phyloP scores from a whole-genome alignment of 37 sponge, comb jelly and placozoan species.

The Theonella swinhoei region DNA sequence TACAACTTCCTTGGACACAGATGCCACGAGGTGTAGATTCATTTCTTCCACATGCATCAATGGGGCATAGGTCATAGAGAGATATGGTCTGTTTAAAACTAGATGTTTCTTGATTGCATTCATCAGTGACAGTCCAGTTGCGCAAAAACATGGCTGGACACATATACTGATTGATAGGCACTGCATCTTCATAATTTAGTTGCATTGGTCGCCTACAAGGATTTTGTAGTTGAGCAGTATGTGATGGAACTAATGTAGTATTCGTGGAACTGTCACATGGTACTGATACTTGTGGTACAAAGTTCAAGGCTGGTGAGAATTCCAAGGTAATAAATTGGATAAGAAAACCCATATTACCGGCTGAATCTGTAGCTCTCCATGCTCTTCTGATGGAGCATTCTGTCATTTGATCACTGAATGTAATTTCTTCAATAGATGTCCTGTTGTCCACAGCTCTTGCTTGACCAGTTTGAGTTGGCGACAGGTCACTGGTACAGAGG shows the following conservation, averaged over 20 bases:
- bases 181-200: not conserved
- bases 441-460: conserved; percentile 17
- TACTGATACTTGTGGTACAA: not conserved
- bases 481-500: conserved; percentile 11
- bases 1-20: no score
- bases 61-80: conserved; percentile 31
- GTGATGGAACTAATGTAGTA: not conserved
- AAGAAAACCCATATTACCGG: conserved; percentile 19
- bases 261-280: conserved; percentile 13
- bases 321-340: conserved; percentile 13
- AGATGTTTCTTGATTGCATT: not conserved
- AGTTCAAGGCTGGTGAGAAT: not conserved
- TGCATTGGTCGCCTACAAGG: conserved; percentile 14
- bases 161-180: not conserved
- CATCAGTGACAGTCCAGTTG: conserved; percentile 13
- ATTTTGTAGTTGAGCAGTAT: conserved; percentile 25
- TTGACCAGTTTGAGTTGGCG: conserved; percentile 8
- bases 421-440: not conserved
- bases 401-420: conserved; percentile 1
- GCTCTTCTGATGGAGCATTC: conserved; percentile 16
- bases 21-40: conserved; percentile 20
- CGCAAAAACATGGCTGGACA: conserved; percentile 23
- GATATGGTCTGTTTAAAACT: not conserved
- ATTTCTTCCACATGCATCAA: conserved; percentile 38
- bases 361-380: no score